Evolutionary conservation across 1,140 invertebrate species (phyloP), one percentile per base, ranked within the genome.

Genomic region (Mamestra configurata): DNA sequence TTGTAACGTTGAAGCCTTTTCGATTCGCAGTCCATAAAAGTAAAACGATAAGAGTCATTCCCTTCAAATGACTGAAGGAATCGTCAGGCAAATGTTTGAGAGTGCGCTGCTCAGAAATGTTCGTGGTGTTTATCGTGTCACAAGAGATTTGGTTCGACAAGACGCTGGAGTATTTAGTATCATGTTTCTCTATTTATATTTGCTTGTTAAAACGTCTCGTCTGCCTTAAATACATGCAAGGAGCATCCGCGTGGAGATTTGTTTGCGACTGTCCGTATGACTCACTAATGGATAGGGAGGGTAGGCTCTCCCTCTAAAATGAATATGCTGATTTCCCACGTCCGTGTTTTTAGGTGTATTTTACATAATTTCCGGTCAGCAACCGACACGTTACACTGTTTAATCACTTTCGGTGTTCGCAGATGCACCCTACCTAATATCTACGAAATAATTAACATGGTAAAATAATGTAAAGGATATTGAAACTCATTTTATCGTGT

Each of bases 331-430:
- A 93, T 92, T 90, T 90, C 84, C 84, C 86, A 90, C 88, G 84
- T 90, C 85, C 87, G 77, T 89, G 89, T 93, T 94, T 93, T 91
- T 92, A 90, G 87, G 87, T 85, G 85, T 93, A 89, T 88, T 94
- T 94, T 92, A 90, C 92, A 93, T 94, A 94, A 94, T 94, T 92
- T 93, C 89, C 90, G 90, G 90, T 88, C 90, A 89, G 89, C 88
- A 88, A 86, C 89, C 84, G 87, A 88, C 84, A 86, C 88, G 35
- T 73, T 73, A 59, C 22, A 40, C 31, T 57, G 31, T 73, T 73
- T 57, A 73, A 73, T 57, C 71, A 73, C 71, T 73, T 73, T 73
- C 6, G 20, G 51, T 73, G 31, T 59, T 37, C 35, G 20, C 57
- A 43, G 71, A 57, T 55, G 53, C 20, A 73, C 27, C 49, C 35